Evolutionary conservation across 2,888 invertebrate genomes (phyloP).

Genomic region (Ypsolopha scabrella): DNA sequence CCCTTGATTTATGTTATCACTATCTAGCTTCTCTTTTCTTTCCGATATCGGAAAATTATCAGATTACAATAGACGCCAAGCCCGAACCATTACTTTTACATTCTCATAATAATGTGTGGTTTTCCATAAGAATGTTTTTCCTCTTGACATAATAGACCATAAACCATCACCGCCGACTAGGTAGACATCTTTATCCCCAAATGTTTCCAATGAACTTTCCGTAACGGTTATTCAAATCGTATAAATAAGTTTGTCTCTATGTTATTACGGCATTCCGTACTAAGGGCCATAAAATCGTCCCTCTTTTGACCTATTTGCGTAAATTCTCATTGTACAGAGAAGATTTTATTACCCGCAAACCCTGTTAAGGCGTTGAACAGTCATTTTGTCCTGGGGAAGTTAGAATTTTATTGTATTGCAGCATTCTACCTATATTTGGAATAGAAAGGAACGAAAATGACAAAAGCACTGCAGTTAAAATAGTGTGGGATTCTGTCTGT

Average conservation of each 20-base stretch:
- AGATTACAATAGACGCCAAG: not conserved
- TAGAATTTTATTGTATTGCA: no score
- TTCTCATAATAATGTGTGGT: no score
- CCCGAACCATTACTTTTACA: not conserved
- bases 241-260: slow-evolving; percentile 3
- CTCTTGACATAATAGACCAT: not conserved
- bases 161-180: not conserved
- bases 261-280: not conserved
- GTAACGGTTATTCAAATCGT: slow-evolving; percentile 2
- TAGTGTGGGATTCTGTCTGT: no score
- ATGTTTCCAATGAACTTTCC: not conserved
- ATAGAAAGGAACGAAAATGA: no score
- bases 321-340: not conserved
- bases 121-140: no score
- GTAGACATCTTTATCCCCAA: not conserved
- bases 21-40: not conserved
- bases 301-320: slow-evolving; percentile 3
- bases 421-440: no score
- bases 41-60: not conserved
- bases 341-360: slow-evolving; percentile 1
- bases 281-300: not conserved
- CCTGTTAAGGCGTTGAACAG: not conserved
- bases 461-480: no score
- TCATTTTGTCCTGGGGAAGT: no score
- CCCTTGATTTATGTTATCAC: not conserved